Evolutionary conservation across 2,888 invertebrate genomes (phyloP), one percentile per base, ranked within the genome.

Genomic region (Lasioglossum zephyrum): DNA sequence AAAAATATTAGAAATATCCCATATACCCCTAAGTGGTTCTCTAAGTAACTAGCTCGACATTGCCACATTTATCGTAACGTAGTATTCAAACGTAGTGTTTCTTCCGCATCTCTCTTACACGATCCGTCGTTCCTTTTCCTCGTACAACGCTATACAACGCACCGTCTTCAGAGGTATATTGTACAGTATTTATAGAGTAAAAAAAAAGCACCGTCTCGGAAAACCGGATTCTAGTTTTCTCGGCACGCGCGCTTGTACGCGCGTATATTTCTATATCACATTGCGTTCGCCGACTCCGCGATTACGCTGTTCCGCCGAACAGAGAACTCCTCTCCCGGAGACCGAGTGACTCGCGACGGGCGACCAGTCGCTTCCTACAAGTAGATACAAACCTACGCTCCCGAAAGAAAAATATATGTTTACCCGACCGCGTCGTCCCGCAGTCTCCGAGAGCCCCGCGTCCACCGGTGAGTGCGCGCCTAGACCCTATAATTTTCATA

Each of bases 21-120:
- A 92, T 92, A 92, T 92, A 92, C 93, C 93, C 92, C 92, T 92
- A 93, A 91, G 90, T 92, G 92, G 88, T 92, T 88, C 85, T 92
- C 92, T 93, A 94, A 94, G 91, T 94, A 94, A 94, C 94, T 94
- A 94, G 93, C 93, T 94, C 92, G 93, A 93, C 92, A 93, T 94
- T 93, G 94, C 93, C 93, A 93, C 94, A 93, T 93, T 92, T 89
- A 93, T 74, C 92, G 92, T 92, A 88, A 88, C 86, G 83, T 89
- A 89, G 82, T 89, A 88, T 87, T 91, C 91, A 91, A 89, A 90
- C 39, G 69, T 89, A 66, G 36, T 66, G 86, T 90, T 88, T 88
- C 36, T 88, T 78, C 41, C 41, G 31, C 16, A 86, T 79, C 73
- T 84, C 73, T 84, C 78, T 86, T 86, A 82, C 82, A 85, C 87